Evolutionary conservation across 2,113 vertebrate genomes (phyloP), one percentile per base, ranked within the genome.

Genomic region (Channa argus): DNA sequence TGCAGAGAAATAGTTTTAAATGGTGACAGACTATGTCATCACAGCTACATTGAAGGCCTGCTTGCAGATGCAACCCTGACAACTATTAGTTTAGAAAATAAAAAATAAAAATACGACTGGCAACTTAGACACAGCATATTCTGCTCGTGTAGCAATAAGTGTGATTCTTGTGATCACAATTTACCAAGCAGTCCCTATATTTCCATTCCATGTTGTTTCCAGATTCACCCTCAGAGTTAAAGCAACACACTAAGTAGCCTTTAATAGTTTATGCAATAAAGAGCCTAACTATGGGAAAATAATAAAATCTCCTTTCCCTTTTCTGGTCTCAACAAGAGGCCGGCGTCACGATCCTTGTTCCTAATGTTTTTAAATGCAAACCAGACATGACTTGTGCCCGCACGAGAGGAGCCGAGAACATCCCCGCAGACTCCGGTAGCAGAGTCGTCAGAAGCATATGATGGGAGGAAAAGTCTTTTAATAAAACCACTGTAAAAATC

Each of bases 401-500:
- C 65, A 70, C 63, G 59, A 63, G 77, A 76, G 65, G 62, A 80
- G 74, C 66, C 38, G 55, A 58, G 69, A 77, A 67, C 76, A 69
- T 71, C 53, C 68, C 50, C 56, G 51, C 47, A 41, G 67, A 49
- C 74, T 82, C 62, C 81, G 74, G 71, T 78, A 71, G 82, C 79
- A 62, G 54, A 62, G 14, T 64, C 38, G 56, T 56, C 62, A 60
- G 60, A 63, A 61, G 61, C 81, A 56, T 45, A 69, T 14, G 51
- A 77, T 43, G 56, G 65, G 73, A 72, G 77, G 58, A 61, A 77
- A 85, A 71, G 37, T 63, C 79, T 84, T 88, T 90, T 76, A 86
- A 88, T 86, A 83, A 88, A 89, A 88, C 63, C 89, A 79, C 81
- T 83, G 89, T 83, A 87, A 84, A 80, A 91, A 91, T 85, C 63